Conservation (phyloP, 2,797 vertebrate genomes). For the Sebastes matsubarae region DNA sequence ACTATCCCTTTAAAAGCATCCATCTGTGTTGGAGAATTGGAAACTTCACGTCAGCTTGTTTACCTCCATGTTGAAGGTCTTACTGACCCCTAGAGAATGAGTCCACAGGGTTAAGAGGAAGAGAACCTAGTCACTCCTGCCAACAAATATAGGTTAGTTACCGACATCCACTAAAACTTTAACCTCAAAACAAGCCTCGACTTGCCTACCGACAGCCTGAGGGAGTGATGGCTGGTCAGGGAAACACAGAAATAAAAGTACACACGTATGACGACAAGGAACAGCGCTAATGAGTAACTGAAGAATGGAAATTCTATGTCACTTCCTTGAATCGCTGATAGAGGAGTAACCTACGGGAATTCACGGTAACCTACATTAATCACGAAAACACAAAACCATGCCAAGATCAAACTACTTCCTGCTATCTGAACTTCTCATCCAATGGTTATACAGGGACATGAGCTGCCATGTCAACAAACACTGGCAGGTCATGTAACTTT, state of each 20-base stretch:
- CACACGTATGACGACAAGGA: conserved; percentile 1
- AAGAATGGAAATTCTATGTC: neutral
- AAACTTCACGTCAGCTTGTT: conserved; percentile 18
- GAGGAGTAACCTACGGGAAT: conserved; percentile 5
- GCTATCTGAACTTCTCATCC: neutral
- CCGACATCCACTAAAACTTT: conserved; percentile 8
- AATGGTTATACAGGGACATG: no score
- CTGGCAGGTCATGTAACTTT: neutral
- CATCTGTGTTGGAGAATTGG: neutral
- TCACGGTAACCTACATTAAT: neutral
- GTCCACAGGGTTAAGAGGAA: conserved; percentile 1
- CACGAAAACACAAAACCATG: neutral
- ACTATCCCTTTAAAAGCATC: neutral
- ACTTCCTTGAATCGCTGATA: conserved; percentile 7
- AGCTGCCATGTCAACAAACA: conserved; percentile 45
- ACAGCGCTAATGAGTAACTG: neutral
- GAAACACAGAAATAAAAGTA: neutral
- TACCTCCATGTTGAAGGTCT: neutral
- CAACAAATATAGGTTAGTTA: conserved; percentile 6
- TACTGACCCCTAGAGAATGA: conserved; percentile 13
- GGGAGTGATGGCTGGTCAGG: neutral
- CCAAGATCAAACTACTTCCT: conserved; percentile 4
- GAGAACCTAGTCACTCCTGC: neutral
- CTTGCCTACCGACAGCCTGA: conserved; percentile 14
- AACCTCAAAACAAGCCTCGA: conserved; percentile 11